Evolutionary conservation across 2,113 vertebrate genomes (phyloP).

Genomic region (Pogonocichla stellata): DNA sequence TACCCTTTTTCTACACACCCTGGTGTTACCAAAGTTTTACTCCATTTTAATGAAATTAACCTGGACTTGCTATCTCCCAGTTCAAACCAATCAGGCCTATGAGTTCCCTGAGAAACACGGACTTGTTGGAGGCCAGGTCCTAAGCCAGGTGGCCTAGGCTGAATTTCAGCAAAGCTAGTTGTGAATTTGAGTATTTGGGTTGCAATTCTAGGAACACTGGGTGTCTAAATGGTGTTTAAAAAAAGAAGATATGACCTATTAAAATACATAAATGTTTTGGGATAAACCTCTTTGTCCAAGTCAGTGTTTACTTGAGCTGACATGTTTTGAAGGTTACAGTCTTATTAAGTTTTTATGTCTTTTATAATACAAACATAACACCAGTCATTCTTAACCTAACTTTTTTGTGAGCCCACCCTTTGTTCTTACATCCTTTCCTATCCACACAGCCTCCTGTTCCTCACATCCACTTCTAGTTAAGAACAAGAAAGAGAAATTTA

Average conservation of each 20-base stretch:
- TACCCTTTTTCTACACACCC: not conserved
- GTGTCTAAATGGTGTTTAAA: not conserved
- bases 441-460: not conserved
- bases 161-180: not conserved
- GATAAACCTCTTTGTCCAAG: not conserved
- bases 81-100: not conserved
- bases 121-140: not conserved
- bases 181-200: not conserved
- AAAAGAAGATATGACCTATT: not conserved
- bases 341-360: not conserved
- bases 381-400: not conserved
- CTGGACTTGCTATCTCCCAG: not conserved
- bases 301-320: not conserved
- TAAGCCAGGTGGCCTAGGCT: not conserved
- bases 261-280: not conserved
- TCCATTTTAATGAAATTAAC: not conserved
- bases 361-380: not conserved
- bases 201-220: not conserved
- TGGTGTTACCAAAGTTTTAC: not conserved
- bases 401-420: not conserved
- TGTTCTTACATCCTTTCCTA: not conserved
- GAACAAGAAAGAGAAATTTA: not conserved
- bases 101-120: not conserved
- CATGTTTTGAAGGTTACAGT: not conserved
- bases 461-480: not conserved